phyloP scores from a whole-genome alignment of 2,888 invertebrate species.

The Aromia moschata region DNA sequence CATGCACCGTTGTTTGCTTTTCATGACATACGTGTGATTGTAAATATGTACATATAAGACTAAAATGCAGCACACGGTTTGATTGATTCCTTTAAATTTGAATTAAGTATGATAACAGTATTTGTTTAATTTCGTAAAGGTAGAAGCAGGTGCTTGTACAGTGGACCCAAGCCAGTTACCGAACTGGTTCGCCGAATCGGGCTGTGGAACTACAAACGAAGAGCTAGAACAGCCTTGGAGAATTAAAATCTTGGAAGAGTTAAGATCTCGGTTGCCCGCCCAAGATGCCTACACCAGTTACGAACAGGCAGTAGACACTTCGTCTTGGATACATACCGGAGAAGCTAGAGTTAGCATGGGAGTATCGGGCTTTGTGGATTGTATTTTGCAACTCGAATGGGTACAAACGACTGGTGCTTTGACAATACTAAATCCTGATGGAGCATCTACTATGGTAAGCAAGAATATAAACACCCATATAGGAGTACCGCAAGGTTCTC shows the following conservation, averaged over 20 bases:
- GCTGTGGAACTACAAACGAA: conserved; percentile 60
- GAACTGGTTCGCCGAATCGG: conserved; percentile 71
- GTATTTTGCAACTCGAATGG: conserved; percentile 85
- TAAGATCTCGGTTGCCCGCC: conserved; percentile 67
- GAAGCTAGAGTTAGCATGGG: conserved; percentile 70
- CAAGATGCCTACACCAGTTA: conserved; percentile 63
- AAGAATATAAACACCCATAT: too few species aligned
- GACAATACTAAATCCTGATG: conserved; percentile 80
- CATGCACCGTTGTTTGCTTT: too few species aligned
- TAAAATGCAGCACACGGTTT: too few species aligned
- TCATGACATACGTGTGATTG: too few species aligned
- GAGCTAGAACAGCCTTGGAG: conserved; percentile 82
- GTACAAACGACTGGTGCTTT: conserved; percentile 72
- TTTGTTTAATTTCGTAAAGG: conserved; percentile 31
- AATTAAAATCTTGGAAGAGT: conserved; percentile 73
- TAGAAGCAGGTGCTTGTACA: conserved; percentile 74
- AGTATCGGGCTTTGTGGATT: conserved; percentile 71
- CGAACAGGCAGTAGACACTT: conserved; percentile 83
- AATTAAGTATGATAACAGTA: too few species aligned
- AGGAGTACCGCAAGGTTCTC: too few species aligned
- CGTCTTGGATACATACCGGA: conserved; percentile 87
- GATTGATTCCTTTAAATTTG: too few species aligned
- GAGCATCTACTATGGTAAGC: conserved; percentile 76
- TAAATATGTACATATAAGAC: neutral
- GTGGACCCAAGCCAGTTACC: conserved; percentile 78